Conservation (phyloP, 2,797 vertebrate genomes). For the Diplodus sargus region DNA sequence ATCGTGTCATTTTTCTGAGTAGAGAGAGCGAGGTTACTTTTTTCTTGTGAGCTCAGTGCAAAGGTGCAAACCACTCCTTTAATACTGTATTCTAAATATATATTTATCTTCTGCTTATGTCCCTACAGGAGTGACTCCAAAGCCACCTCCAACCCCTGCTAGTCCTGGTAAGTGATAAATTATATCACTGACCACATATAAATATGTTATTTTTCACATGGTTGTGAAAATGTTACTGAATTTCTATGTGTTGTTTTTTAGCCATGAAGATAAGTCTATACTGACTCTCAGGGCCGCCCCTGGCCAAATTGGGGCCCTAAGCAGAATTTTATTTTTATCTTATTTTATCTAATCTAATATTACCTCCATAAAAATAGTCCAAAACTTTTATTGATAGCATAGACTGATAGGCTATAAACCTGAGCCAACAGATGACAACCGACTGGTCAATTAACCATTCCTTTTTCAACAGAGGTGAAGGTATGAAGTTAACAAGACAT, state of each 20-base stretch:
- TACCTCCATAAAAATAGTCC: no score
- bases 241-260: not conserved
- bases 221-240: not conserved
- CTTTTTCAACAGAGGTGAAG: no score
- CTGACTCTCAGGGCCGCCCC: no score
- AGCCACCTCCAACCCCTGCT: not conserved
- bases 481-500: no score
- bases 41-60: not conserved
- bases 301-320: no score
- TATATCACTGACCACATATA: not conserved
- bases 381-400: no score
- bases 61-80: not conserved
- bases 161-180: conserved; percentile 16
- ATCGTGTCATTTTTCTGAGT: not conserved
- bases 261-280: no score
- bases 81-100: not conserved
- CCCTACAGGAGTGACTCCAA: conserved; percentile 82
- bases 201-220: not conserved
- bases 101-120: conserved; percentile 18
- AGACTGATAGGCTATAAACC: no score
- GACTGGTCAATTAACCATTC: no score
- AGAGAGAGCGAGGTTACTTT: not conserved
- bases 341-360: no score
- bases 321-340: no score
- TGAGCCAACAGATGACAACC: no score